Conservation (phyloP, 2,797 vertebrate species). For the Xenopus petersii region DNA sequence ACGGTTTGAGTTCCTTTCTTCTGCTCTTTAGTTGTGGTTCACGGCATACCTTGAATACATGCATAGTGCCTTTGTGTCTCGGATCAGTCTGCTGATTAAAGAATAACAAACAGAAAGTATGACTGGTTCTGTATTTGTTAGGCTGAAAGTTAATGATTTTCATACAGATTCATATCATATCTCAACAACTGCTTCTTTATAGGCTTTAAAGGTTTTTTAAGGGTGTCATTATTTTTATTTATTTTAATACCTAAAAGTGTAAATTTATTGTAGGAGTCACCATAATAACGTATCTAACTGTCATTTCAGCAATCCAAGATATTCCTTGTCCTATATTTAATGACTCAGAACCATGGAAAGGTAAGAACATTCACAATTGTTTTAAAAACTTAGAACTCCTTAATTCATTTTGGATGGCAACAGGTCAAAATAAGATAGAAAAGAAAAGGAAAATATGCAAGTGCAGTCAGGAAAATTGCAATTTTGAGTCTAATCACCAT, state of each 20-base stretch:
- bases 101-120: conserved; percentile 21
- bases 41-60: conserved; percentile 28
- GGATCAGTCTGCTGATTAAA: conserved; percentile 33
- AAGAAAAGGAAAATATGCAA: no score
- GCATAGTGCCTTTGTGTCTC: conserved; percentile 28
- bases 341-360: no score
- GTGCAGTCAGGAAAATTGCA: no score
- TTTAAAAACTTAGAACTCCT: no score
- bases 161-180: conserved; percentile 20
- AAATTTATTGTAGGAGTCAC: background rate
- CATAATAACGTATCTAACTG: no score
- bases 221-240: background rate
- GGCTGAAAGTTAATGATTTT: conserved; percentile 28
- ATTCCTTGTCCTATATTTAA: no score
- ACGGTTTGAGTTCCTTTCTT: conserved; percentile 41
- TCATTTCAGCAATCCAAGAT: no score
- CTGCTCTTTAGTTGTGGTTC: conserved; percentile 44
- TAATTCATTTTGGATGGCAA: no score
- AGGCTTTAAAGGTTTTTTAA: no score
- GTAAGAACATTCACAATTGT: no score
- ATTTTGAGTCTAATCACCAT: no score
- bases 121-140: conserved; percentile 9
- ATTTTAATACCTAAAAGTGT: background rate
- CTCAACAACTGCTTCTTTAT: background rate
- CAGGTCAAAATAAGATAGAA: no score